Base-by-base conservation (phyloP, 2,113 vertebrate species). In the Anthoscopus minutus region DNA sequence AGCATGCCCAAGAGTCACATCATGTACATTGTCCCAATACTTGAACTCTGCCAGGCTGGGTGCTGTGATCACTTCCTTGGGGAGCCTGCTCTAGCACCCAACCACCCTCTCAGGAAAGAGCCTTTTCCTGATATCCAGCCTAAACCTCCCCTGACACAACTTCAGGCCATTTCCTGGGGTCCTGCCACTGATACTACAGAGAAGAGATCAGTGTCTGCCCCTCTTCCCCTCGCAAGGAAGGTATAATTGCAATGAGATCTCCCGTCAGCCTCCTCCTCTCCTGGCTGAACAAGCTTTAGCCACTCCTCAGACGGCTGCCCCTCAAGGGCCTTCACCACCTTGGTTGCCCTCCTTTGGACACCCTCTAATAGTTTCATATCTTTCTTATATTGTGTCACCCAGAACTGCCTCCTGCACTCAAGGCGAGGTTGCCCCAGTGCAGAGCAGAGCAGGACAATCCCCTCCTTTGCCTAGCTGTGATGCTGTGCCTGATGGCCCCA, bases 381-480 rank as follows among this genome's bases (percentile, higher is more conserved):
- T 7, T 51, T 22, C 12, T 44, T 5, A 12, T 3, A 51, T 1
- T 77, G 22, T 33, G 27, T 1, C 1, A 1, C 33, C 7, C 53
- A 67, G 2, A 67, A 2, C 17, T 37, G 37, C 17, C 3, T 20
- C 3, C 51, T 44, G 11, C 6, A 33, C 5, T 37, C 0, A 0
- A 31, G 37, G 4, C 50, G 53, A 77, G 37, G 37, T 15, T 0
- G 1, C 25, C 24, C 20, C 80, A 70, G 30, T 0, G 1, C 42
- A 69, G 78, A 40, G 23, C 44, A 58, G 44, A 58, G 19, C 4
- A 0, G 31, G 54, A 60, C 37, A 60, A 51, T 51, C 31, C 64
- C 31, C 20, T 51, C 15, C 31, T 45, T 82, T 82, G 31, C 16
- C 45, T 0, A 0, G 37, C n/a, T 81, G 64, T 0, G 0, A 51